Base-by-base conservation (phyloP, 2,113 vertebrate species). In the Casuarius casuarius region DNA sequence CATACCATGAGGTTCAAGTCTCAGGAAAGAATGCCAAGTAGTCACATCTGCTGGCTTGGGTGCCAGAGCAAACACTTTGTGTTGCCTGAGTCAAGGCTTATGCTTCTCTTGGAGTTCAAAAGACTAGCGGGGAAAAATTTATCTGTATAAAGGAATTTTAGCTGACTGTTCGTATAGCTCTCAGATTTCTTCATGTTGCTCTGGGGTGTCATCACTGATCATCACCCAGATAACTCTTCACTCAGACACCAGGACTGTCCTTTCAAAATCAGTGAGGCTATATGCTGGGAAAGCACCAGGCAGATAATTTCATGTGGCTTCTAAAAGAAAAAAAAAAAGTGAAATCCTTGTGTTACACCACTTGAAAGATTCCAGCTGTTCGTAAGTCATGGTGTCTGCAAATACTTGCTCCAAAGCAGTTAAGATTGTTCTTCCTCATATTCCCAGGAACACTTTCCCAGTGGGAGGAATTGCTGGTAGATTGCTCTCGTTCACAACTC, bases 1-100 rank as follows among this genome's bases (percentile, higher is more conserved):
- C 89, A 92, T 88, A 96, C 91, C 95, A 95, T 56, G 92, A 96
- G 94, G 94, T 97, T 97, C 94, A 96, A 97, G 91, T 95, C 93
- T 95, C 8, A 0, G 84, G 89, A 97, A 97, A 84, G 84, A 80
- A 97, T 95, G 97, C 95, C 95, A 97, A 97, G 95, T 93, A 96
- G 95, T 96, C 96, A 97, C 95, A 96, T 96, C 95, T 96, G 96
- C 95, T 93, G 95, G 95, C 95, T 97, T 94, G 95, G 93, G 95
- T 95, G 96, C 96, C 96, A 97, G 96, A 96, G 96, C 95, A 97
- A 97, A 97, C 92, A 95, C 95, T 96, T 31, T 19, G 0, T 23
- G 0, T 96, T 96, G 95, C 85, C 92, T 96, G 95, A 96, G 96
- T 96, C 96, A 96, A 77, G 96, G 95, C 96, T 97, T 97, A 96